Evolutionary conservation across 2,113 vertebrate genomes (phyloP).

Genomic region (Thunnus thynnus): DNA sequence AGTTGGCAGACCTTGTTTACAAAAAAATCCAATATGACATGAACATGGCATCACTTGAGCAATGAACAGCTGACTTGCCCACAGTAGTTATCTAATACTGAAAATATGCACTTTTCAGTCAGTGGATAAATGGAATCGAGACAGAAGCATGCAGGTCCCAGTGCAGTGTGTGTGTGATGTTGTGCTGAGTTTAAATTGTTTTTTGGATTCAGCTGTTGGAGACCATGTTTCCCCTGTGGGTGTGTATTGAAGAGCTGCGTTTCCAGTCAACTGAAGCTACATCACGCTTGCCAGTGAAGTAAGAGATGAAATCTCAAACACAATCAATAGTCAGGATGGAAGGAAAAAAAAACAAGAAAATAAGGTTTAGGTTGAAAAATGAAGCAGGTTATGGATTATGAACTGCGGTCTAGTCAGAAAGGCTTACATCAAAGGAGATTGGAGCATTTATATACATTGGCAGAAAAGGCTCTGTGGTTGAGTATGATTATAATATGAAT

Average conservation of each 20-base stretch:
- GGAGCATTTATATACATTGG: conserved; percentile 42
- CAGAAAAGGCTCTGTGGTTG: conserved; percentile 20
- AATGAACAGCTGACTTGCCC: neutral
- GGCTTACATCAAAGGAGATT: conserved; percentile 34
- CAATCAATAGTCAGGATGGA: conserved; percentile 45
- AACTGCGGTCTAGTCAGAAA: conserved; percentile 46
- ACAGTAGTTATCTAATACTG: neutral
- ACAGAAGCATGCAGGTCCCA: conserved; percentile 25
- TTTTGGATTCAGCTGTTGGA: conserved; percentile 29
- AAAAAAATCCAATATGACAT: conserved; percentile 27
- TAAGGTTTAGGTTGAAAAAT: conserved; percentile 18
- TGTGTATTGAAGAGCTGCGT: conserved; percentile 38
- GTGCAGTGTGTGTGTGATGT: conserved; percentile 11
- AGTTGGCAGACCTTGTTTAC: conserved; percentile 20
- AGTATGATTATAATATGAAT: conserved; percentile 49
- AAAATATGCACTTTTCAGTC: conserved; percentile 5
- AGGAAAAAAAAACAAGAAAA: conserved; percentile 15
- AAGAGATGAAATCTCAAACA: conserved; percentile 47
- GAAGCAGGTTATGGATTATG: conserved; percentile 45
- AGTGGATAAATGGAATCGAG: conserved; percentile 22
- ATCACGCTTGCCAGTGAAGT: conserved; percentile 14
- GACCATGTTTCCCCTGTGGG: conserved; percentile 30
- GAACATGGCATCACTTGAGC: conserved; percentile 3
- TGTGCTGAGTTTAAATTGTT: conserved; percentile 23
- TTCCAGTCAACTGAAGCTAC: conserved; percentile 37